Evolutionary conservation across 2,113 vertebrate genomes (phyloP).

Genomic region (Plotosus lineatus): DNA sequence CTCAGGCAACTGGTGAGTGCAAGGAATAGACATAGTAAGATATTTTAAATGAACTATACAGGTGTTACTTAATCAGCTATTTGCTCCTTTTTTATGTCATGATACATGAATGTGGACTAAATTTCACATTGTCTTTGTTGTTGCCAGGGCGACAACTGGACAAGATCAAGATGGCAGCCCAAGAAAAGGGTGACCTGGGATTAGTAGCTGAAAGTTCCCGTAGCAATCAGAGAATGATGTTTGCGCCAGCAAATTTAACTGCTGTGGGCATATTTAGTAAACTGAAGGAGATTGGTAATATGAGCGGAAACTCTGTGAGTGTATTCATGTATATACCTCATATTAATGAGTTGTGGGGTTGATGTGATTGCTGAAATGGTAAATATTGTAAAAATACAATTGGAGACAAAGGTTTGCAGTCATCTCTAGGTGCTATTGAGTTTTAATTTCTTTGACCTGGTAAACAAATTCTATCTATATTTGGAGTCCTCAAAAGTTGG

Average conservation of each 20-base stretch:
- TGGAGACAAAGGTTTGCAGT: too few relatives aligned
- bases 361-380: too few relatives aligned
- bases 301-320: slow-evolving; percentile 81
- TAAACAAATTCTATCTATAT: too few relatives aligned
- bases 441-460: too few relatives aligned
- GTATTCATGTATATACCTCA: background rate
- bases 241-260: slow-evolving; percentile 79
- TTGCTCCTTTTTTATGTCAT: slow-evolving; percentile 9
- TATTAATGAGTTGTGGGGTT: too few relatives aligned
- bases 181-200: slow-evolving; percentile 85
- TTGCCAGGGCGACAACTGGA: slow-evolving; percentile 85
- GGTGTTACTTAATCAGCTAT: slow-evolving; percentile 25
- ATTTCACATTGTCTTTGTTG: slow-evolving; percentile 53
- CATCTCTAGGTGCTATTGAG: too few relatives aligned
- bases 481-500: too few relatives aligned
- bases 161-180: slow-evolving; percentile 80
- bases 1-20: slow-evolving; percentile 81
- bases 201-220: slow-evolving; percentile 88
- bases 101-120: background rate
- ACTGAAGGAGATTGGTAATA: slow-evolving; percentile 82
- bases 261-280: slow-evolving; percentile 79
- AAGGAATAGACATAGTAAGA: background rate
- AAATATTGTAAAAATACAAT: too few relatives aligned
- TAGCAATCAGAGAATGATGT: slow-evolving; percentile 85
- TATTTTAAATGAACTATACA: background rate